These are phyloP conservation scores for Tridacna crocea DNA, from an alignment of 2,888 invertebrate species.

Conservation along the genomic window DNA sequence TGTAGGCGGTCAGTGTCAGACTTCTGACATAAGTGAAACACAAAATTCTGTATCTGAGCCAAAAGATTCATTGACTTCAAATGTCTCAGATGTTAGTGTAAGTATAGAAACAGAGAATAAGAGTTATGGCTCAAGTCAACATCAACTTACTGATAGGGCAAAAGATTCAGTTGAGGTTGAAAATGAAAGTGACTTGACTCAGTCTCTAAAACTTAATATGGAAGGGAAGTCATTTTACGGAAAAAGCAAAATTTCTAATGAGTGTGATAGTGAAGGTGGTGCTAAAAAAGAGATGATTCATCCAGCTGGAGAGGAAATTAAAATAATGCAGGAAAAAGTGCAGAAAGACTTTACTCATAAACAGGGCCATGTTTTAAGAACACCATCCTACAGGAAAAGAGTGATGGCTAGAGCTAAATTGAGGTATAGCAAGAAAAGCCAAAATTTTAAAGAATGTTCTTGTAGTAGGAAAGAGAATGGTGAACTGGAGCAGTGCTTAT, in stretches of 20 bases:
- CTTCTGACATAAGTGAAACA: neutral
- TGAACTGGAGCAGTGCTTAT: conserved; percentile 37
- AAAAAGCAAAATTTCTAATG: neutral
- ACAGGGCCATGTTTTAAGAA: conserved; percentile 45
- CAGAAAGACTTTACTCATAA: conserved; percentile 13
- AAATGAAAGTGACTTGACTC: neutral
- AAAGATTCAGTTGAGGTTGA: neutral
- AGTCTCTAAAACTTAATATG: conserved; percentile 1
- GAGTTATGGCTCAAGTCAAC: neutral
- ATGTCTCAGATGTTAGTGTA: neutral
- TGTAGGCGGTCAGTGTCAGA: neutral
- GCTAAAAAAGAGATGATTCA: neutral
- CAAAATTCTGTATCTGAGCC: neutral
- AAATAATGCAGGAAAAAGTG: neutral
- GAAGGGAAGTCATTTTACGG: conserved; percentile 26
- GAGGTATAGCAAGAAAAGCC: conserved; percentile 51
- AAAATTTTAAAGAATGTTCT: conserved; percentile 53
- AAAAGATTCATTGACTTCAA: neutral
- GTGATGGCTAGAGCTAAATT: conserved; percentile 59
- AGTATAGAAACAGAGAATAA: neutral
- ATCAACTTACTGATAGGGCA: neutral
- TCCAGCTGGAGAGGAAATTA: conserved; percentile 1
- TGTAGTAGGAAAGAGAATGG: conserved; percentile 52
- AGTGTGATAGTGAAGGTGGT: neutral
- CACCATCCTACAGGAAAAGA: conserved; percentile 57